Conservation (phyloP, 2,797 vertebrate genomes). For the Scarus forsteni region DNA sequence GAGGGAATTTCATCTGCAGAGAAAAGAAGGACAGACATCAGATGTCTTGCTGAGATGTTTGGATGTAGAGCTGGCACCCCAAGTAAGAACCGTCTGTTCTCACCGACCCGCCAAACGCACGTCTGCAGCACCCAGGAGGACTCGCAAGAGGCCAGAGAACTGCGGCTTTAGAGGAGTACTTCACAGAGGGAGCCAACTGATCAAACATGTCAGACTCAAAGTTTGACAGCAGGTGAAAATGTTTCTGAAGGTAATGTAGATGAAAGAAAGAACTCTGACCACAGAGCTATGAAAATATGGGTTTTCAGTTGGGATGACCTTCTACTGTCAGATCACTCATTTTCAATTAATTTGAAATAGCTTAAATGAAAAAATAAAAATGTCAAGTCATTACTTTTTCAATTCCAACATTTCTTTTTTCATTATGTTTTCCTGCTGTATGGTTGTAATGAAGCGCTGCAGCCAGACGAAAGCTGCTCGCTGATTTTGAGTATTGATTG, state of each 20-base stretch:
- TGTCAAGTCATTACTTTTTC: too few species aligned
- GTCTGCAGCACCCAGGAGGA: slow-evolving; percentile 69
- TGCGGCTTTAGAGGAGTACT: slow-evolving; percentile 64
- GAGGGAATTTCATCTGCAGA: slow-evolving; percentile 66
- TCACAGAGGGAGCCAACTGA: slow-evolving; percentile 52
- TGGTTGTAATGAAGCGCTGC: too few species aligned
- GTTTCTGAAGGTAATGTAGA: slow-evolving; percentile 26
- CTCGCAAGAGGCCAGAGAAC: slow-evolving; percentile 68
- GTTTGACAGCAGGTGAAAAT: slow-evolving; percentile 30
- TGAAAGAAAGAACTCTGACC: slow-evolving; percentile 18
- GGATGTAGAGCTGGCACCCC: slow-evolving; percentile 82
- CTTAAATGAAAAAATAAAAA: too few species aligned
- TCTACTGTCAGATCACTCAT: too few species aligned
- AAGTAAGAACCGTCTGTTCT: slow-evolving; percentile 82
- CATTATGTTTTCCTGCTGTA: too few species aligned
- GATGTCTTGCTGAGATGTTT: slow-evolving; percentile 82
- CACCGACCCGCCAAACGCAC: slow-evolving; percentile 77
- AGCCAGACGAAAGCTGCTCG: too few species aligned
- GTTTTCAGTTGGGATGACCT: too few species aligned
- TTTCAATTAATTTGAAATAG: too few species aligned
- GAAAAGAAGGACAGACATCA: slow-evolving; percentile 73
- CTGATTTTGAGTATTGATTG: too few species aligned
- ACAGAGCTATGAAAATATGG: slow-evolving; percentile 8
- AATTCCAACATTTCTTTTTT: too few species aligned
- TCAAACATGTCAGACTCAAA: slow-evolving; percentile 45